A percentile compares a stretch with the other conserved stretches of the same genome.
These are phyloP conservation scores for Holothuria glaberrima DNA, from an alignment of 35 echinoderm and acorn worm species.

Conservation along the genomic window DNA sequence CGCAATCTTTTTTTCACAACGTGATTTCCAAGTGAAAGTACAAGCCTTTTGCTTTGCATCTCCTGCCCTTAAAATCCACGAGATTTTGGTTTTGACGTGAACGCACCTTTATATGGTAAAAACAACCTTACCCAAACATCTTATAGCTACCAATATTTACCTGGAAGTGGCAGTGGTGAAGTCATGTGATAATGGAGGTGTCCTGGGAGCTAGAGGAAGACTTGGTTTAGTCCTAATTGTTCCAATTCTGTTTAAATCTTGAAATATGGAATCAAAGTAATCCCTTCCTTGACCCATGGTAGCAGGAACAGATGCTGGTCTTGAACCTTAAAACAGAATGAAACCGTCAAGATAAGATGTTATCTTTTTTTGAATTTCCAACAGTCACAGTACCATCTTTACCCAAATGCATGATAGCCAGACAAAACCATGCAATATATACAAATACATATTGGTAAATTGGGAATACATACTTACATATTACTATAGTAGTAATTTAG, in stretches of 20 bases:
- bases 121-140: too few species aligned
- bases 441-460: too few species aligned
- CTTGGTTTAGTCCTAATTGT: constrained; percentile 72
- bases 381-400: background rate
- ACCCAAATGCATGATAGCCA: too few species aligned
- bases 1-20: too few species aligned
- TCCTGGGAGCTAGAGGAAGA: constrained; percentile 24
- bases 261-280: constrained; percentile 98
- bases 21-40: too few species aligned
- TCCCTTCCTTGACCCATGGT: constrained; percentile 98
- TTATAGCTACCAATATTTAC: constrained; percentile 58
- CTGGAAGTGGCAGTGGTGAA: constrained; percentile 97
- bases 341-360: background rate
- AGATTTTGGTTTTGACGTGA: too few species aligned
- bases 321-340: background rate
- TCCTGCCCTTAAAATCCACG: too few species aligned
- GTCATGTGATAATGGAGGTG: constrained; percentile 82
- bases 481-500: too few species aligned
- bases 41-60: too few species aligned
- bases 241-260: constrained; percentile 77
- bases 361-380: background rate
- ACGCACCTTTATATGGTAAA: too few species aligned
- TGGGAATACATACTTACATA: too few species aligned
- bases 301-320: constrained; percentile 88
- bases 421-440: too few species aligned